A percentile compares a stretch with the other conserved stretches of the same genome.
These are phyloP conservation scores for Semicossyphus pulcher DNA, from an alignment of 2,113 vertebrate genomes.

Conservation along the genomic window DNA sequence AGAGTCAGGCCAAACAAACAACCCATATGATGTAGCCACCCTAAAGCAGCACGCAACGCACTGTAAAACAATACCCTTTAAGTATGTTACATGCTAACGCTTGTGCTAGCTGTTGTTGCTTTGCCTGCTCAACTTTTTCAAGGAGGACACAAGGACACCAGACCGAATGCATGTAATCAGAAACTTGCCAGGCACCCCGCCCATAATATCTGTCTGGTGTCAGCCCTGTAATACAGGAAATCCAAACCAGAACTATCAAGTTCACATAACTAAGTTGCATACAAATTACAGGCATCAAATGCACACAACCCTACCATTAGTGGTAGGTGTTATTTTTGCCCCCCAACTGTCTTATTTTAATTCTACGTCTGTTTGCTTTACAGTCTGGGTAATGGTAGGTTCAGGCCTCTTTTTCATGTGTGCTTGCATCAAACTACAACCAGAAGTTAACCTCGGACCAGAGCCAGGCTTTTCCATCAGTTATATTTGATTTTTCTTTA, in stretches of 20 bases:
- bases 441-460: constrained; percentile 30
- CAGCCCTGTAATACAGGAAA: constrained; percentile 80
- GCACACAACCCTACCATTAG: constrained; percentile 74
- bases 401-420: constrained; percentile 41
- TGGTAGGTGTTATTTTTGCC: constrained; percentile 78
- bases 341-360: constrained; percentile 73
- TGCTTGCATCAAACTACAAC: constrained; percentile 53
- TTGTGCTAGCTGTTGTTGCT: constrained; percentile 36
- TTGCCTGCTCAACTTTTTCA: constrained; percentile 33
- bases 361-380: constrained; percentile 71
- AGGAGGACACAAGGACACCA: constrained; percentile 29
- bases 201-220: constrained; percentile 75
- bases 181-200: constrained; percentile 62
- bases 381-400: constrained; percentile 68
- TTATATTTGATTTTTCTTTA: constrained; percentile 10
- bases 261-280: constrained; percentile 68
- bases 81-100: background rate
- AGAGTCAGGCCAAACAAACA: background rate
- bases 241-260: constrained; percentile 75
- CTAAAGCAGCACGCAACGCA: background rate
- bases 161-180: constrained; percentile 67
- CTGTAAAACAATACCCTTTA: background rate
- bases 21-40: background rate
- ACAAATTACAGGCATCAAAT: constrained; percentile 82
- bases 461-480: constrained; percentile 15